Conservation (phyloP, 2,797 vertebrate genomes). For the Phoeniculus purpureus region DNA sequence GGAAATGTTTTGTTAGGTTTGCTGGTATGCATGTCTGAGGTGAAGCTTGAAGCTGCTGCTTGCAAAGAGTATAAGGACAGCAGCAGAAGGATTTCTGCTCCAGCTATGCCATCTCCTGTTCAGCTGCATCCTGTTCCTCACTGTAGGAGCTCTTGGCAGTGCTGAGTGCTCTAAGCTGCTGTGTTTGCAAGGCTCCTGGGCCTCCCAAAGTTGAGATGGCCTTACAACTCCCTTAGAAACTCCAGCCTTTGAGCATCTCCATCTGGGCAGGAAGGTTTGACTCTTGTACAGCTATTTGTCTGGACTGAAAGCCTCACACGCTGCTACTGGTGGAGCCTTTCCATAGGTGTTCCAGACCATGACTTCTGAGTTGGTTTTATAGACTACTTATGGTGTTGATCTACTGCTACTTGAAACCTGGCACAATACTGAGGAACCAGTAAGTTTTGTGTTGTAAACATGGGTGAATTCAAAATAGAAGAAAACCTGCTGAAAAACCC, state of each 20-base stretch:
- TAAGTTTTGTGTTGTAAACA: background rate
- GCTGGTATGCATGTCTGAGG: background rate
- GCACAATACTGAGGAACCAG: background rate
- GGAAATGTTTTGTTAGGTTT: background rate
- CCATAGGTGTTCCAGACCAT: background rate
- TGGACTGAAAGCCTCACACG: background rate
- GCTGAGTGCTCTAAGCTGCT: background rate
- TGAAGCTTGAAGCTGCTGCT: background rate
- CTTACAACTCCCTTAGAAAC: background rate
- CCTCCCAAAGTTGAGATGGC: background rate
- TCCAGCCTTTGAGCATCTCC: background rate
- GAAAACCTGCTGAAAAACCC: background rate
- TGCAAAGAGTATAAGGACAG: background rate
- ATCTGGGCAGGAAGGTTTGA: background rate
- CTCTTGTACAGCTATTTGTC: background rate
- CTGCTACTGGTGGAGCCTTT: background rate
- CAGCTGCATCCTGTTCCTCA: background rate
- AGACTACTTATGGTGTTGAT: fast-evolving
- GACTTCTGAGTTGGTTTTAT: background rate
- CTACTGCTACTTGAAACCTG: background rate
- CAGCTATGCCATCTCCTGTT: background rate
- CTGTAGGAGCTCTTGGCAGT: background rate
- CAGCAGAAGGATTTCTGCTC: background rate
- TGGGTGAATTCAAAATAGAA: background rate
- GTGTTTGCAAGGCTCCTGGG: background rate